Evolutionary conservation across 2,888 invertebrate genomes (phyloP), one percentile per base, ranked within the genome.

Genomic region (Blastobasis adustella): DNA sequence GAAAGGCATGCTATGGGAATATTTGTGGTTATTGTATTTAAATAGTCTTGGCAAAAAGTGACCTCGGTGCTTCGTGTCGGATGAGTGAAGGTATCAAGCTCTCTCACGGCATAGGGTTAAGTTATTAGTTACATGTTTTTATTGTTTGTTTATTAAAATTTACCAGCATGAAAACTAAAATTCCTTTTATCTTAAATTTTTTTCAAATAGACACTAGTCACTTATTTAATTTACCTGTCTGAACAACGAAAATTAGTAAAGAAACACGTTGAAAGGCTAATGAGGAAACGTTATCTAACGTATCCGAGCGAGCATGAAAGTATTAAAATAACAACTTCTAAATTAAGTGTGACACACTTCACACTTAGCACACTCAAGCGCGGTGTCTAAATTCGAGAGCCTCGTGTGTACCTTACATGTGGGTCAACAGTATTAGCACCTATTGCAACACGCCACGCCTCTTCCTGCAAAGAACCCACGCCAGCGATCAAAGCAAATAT

Each of bases 401-500:
- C 23, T 43, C 49, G 43, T 37, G 43, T 44, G 10, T 44, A 39
- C 39, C 39, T 71, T 67, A 46, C 49, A 82, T 78, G 59, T 73
- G 65, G 82, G 82, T 77, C 79, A 72, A 64, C 61, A 58, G 57
- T 79, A 76, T 86, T 84, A 83, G 76, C 82, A 75, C 75, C 69
- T 70, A 70, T 71, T 66, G 70, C 45, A 46, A 63, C 59, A 61
- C 63, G 65, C 58, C 63, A 69, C 69, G 58, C 65, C 65, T 60
- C 73, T 79, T 79, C 76, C 76, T 74, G 69, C 75, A 82, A 84
- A 86, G 85, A 86, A 82, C 71, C 79, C 82, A 78, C 66, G 71
- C 54, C 52, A 59, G 54, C 55, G 59, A 41, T 37, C 55, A 56
- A 57, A 60, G 66, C 72, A 66, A 69, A 65, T 62, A 58, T 58